Base-by-base conservation (phyloP, 2,113 vertebrate genomes). In the Phalacrocorax carbo region DNA sequence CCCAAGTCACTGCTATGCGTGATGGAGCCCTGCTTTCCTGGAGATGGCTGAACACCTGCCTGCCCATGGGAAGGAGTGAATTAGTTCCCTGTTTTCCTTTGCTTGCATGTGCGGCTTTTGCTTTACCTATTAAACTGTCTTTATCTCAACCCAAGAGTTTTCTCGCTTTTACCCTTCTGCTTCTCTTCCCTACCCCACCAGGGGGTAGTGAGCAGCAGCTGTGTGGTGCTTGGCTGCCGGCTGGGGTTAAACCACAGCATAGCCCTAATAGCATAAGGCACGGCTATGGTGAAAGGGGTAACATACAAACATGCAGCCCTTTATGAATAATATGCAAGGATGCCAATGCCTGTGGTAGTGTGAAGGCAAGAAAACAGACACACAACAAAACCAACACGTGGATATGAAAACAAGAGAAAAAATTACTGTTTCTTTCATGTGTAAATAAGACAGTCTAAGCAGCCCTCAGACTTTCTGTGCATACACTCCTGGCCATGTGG, bases 1-100 rank as follows among this genome's bases (percentile, higher is more conserved):
- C 58, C 58, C n/a, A 36, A 61, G n/a, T 25, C 5, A 61, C n/a
- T 2, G 3, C 25, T 60, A 60, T 0, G 1, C 2, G 4, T 61
- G n/a, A 11, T 36, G 58, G n/a, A 16, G 15, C 58, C 58, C 58
- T 11, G 58, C 58, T 36, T 36, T 61, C n/a, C 58, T 36, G 58
- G 22, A 15, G 58, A 36, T 25, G 58, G 58, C 58, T 61, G 58
- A 36, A 25, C 58, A 36, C 58, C n/a, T 61, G 23, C 58, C 22
- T 25, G n/a, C 22, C 1, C 0, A 36, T 36, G 58, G n/a, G 58
- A 36, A 36, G 58, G 2, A 25, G 22, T 16, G 15, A 25, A 36
- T 11, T 14, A 61, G 36, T 36, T 25, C 58, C 58, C 36, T 61
- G 58, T 25, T 61, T 36, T 15, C 22, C n/a, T 61, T 16, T 61